Conservation (phyloP, 2,888 invertebrate species). For the Galerucella nymphaeae region DNA sequence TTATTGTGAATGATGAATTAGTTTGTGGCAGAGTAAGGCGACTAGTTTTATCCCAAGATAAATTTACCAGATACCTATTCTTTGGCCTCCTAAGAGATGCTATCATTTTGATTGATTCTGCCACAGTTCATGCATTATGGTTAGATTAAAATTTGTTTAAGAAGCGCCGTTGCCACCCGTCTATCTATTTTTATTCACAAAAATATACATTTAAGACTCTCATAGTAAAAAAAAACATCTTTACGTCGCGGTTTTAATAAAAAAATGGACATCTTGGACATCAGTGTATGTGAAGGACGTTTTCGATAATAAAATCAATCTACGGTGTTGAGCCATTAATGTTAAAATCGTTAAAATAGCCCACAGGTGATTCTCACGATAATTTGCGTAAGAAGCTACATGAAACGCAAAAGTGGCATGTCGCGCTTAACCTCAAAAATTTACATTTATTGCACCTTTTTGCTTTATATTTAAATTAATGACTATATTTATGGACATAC, state of each 20-base stretch:
- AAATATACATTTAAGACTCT: too few species aligned
- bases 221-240: neutral
- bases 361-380: conserved; percentile 20
- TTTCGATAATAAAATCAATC: conserved; percentile 21
- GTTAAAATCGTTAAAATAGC: conserved; percentile 19
- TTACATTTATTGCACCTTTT: conserved; percentile 5
- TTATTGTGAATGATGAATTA: conserved; percentile 35
- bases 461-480: neutral
- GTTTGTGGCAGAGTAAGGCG: conserved; percentile 24
- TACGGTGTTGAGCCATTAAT: conserved; percentile 18
- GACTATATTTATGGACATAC: neutral
- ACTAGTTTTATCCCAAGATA: conserved; percentile 35
- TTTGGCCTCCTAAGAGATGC: conserved; percentile 34
- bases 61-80: conserved; percentile 32
- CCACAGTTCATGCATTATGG: conserved; percentile 24
- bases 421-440: conserved; percentile 13
- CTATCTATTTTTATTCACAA: too few species aligned
- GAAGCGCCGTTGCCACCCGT: conserved; percentile 6
- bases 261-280: conserved; percentile 1
- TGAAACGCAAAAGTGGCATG: conserved; percentile 1
- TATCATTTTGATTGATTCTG: conserved; percentile 40
- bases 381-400: conserved; percentile 15
- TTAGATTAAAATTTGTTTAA: conserved; percentile 18
- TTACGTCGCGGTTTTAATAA: neutral
- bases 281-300: conserved; percentile 16